Evolutionary conservation across 2,888 invertebrate species (phyloP).

Genomic region (Ornithoptera priamus): DNA sequence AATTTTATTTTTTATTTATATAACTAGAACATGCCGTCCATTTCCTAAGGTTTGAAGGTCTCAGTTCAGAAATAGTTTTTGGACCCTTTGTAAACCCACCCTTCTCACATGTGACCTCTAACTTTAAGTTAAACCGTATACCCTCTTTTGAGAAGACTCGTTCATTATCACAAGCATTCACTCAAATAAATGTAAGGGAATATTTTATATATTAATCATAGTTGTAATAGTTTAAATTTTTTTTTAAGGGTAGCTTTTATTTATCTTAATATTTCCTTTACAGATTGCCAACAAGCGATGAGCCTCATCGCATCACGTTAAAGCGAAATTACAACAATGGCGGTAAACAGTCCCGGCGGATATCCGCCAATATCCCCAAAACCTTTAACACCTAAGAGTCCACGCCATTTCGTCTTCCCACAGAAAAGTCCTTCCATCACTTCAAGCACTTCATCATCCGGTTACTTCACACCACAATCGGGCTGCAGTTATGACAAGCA

Average conservation of each 20-base stretch:
- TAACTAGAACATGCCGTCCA: background rate
- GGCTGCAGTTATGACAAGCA: constrained; percentile 74
- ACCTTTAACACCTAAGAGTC: constrained; percentile 77
- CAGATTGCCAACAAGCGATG: constrained; percentile 59
- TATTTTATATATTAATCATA: too few species aligned
- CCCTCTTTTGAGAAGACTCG: background rate
- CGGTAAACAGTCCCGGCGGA: constrained; percentile 80
- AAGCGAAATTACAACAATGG: constrained; percentile 64
- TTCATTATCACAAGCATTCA: background rate
- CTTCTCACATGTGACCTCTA: background rate
- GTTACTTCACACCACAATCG: constrained; percentile 79
- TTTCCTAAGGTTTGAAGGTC: background rate
- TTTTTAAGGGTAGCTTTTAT: too few species aligned
- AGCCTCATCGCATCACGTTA: constrained; percentile 41
- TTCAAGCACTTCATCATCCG: constrained; percentile 77
- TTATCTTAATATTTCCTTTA: constrained; percentile 43
- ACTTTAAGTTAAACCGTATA: background rate
- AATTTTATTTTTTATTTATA: background rate
- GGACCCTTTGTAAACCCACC: background rate
- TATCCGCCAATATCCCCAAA: constrained; percentile 80
- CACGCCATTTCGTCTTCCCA: constrained; percentile 77
- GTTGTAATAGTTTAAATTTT: too few species aligned
- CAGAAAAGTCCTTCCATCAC: constrained; percentile 77
- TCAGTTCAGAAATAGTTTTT: background rate
- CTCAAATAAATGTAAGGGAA: background rate